Evolutionary conservation across 2,888 invertebrate species (phyloP).

Genomic region (Xanthorhoe spadicearia): DNA sequence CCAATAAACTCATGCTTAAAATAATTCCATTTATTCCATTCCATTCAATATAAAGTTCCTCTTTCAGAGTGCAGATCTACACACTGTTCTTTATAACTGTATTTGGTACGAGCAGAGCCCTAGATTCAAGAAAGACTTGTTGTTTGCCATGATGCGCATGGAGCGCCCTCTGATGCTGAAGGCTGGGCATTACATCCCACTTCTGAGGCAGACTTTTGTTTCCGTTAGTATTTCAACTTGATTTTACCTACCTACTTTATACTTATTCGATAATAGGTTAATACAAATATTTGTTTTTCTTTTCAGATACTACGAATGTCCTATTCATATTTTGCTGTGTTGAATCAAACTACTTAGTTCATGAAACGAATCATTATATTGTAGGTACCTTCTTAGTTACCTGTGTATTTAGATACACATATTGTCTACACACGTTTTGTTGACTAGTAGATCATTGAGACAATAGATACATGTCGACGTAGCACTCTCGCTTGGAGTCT

Average conservation of each 20-base stretch:
- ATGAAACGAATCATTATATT: background rate
- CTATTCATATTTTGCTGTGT: constrained; percentile 73
- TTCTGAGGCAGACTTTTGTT: constrained; percentile 75
- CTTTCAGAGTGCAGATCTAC: constrained; percentile 72
- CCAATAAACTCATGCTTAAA: too few relatives aligned
- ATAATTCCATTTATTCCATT: too few relatives aligned
- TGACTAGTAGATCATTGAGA: too few relatives aligned
- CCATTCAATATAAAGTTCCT: too few relatives aligned
- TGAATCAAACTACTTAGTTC: constrained; percentile 56
- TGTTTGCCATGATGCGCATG: constrained; percentile 79
- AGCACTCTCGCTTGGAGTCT: too few relatives aligned
- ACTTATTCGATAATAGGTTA: too few relatives aligned
- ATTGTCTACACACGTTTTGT: too few relatives aligned
- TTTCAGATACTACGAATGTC: constrained; percentile 75
- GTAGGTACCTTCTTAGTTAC: background rate
- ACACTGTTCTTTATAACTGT: constrained; percentile 77
- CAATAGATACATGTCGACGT: too few relatives aligned
- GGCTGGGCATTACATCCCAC: constrained; percentile 44
- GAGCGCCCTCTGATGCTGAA: constrained; percentile 59
- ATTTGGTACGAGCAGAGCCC: constrained; percentile 81
- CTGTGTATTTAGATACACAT: too few relatives aligned
- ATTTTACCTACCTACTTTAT: too few relatives aligned
- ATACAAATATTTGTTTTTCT: constrained; percentile 17
- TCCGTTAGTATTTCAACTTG: constrained; percentile 59
- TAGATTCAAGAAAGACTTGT: constrained; percentile 70